These are phyloP conservation scores for Cataglyphis altisquamis DNA, from an alignment of 2,888 invertebrate species.

Conservation along the genomic window DNA sequence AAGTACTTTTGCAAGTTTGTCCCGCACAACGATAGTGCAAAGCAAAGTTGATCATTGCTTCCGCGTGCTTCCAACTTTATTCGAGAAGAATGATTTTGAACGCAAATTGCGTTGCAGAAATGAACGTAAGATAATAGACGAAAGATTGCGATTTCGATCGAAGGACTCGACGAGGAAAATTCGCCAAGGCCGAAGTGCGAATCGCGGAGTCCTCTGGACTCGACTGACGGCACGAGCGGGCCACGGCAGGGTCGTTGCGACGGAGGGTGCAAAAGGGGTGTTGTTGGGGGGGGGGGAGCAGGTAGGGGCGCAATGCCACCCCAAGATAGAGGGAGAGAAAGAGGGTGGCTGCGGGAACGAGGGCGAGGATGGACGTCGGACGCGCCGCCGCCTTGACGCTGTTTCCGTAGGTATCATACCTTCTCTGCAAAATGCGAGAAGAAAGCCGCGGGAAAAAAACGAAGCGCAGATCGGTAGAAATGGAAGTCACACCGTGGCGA, in stretches of 20 bases:
- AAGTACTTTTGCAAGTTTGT: background rate
- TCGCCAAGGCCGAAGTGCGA: slow-evolving; percentile 71
- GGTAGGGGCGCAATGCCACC: slow-evolving; percentile 64
- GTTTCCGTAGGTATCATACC: slow-evolving; percentile 67
- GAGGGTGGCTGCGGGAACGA: slow-evolving; percentile 51
- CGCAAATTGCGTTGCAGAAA: background rate
- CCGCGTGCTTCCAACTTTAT: background rate
- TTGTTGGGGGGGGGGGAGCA: slow-evolving; percentile 50
- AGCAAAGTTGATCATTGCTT: background rate
- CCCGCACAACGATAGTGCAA: background rate
- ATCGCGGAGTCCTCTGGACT: slow-evolving; percentile 80
- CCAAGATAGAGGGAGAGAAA: slow-evolving; percentile 65
- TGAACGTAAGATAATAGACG: background rate
- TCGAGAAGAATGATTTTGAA: background rate
- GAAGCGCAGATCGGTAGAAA: slow-evolving; percentile 59
- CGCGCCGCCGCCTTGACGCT: slow-evolving; percentile 79
- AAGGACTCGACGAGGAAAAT: slow-evolving; percentile 28
- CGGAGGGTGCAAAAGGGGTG: slow-evolving; percentile 72
- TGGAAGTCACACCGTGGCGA: slow-evolving; percentile 48
- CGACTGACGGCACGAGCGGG: slow-evolving; percentile 76
- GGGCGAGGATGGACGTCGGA: slow-evolving; percentile 53
- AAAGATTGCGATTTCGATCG: slow-evolving; percentile 2
- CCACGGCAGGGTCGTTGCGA: slow-evolving; percentile 65
- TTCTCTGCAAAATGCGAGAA: slow-evolving; percentile 62
- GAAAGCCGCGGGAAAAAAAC: slow-evolving; percentile 51